Evolutionary conservation across 2,888 invertebrate species (phyloP).

Genomic region (Eurytoma californica): DNA sequence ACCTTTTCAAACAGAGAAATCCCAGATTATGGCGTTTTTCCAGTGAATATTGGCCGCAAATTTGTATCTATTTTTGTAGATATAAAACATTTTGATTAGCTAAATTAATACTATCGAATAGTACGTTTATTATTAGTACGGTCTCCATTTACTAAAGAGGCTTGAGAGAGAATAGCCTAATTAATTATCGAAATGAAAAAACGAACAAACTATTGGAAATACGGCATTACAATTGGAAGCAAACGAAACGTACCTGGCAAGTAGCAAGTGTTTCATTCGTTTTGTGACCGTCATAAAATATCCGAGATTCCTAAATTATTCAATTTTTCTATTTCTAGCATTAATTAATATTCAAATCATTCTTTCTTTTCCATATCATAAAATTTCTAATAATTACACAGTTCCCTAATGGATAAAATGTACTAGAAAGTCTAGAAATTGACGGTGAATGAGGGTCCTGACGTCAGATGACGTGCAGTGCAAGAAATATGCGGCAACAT

Average conservation of each 20-base stretch:
- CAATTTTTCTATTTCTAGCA: too few species aligned
- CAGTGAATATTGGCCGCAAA: neutral
- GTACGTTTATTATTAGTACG: neutral
- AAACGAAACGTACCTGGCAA: conserved; percentile 1
- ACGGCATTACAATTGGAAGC: neutral
- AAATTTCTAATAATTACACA: too few species aligned
- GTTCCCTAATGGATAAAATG: too few species aligned
- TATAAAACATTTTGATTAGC: too few species aligned
- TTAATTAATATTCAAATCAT: too few species aligned
- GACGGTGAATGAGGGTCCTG: neutral
- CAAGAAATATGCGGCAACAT: neutral
- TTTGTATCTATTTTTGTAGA: too few species aligned
- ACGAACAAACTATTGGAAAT: conserved; percentile 4
- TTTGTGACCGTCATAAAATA: conserved; percentile 2
- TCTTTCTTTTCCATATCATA: too few species aligned
- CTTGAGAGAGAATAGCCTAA: neutral
- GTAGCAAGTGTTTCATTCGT: neutral
- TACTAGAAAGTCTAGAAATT: too few species aligned
- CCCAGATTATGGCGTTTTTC: neutral
- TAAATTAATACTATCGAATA: too few species aligned
- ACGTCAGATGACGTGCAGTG: neutral
- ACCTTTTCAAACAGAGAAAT: neutral
- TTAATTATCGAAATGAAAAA: neutral
- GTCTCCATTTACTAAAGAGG: neutral
- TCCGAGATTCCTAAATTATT: neutral